Evolutionary conservation across 2,113 vertebrate genomes (phyloP).

Genomic region (Gallinago media): DNA sequence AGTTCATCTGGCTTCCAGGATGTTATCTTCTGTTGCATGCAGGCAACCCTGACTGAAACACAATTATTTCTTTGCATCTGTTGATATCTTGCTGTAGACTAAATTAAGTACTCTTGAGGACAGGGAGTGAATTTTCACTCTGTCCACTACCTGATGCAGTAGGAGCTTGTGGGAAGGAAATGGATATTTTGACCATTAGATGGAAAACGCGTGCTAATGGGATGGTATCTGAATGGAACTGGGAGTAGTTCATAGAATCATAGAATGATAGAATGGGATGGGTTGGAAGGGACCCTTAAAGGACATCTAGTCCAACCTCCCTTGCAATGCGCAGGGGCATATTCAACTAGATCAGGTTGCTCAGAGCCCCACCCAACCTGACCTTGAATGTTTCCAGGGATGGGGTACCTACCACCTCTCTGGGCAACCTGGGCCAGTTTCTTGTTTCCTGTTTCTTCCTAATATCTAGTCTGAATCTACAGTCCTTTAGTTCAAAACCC

Average conservation of each 20-base stretch:
- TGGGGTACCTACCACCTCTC: not conserved
- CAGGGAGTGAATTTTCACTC: not conserved
- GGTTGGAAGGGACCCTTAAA: not conserved
- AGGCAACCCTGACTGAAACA: not conserved
- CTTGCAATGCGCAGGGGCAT: not conserved
- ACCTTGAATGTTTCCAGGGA: not conserved
- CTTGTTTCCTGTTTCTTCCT: not conserved
- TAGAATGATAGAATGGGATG: not conserved
- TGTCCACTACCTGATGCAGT: not conserved
- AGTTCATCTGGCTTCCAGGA: conserved; percentile 16
- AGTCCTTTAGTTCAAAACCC: not conserved
- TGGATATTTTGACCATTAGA: not conserved
- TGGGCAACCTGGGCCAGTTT: not conserved
- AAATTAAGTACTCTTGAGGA: not conserved
- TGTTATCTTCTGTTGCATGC: not conserved
- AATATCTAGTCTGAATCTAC: not conserved
- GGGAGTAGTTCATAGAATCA: not conserved
- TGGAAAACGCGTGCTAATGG: not conserved
- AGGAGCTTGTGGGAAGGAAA: not conserved
- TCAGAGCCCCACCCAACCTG: not conserved
- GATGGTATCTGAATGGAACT: not conserved
- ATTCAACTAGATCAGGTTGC: not conserved
- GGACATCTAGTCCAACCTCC: rapidly evolving
- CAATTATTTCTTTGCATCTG: not conserved
- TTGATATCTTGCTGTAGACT: not conserved